These are phyloP conservation scores for Urocolius indicus DNA, from an alignment of 2,113 vertebrate species.

Conservation along the genomic window DNA sequence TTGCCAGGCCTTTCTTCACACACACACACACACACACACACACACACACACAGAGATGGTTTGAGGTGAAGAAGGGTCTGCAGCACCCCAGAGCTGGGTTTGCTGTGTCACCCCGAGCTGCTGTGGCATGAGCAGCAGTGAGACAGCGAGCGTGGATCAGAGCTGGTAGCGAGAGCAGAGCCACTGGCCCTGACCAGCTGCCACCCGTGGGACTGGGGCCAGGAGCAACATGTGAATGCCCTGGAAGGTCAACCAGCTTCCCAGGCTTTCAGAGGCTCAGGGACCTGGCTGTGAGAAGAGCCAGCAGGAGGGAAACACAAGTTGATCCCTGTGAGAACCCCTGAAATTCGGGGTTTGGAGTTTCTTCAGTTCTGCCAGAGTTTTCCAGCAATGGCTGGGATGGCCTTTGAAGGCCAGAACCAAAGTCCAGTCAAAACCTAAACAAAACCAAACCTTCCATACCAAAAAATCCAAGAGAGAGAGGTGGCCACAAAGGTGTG, in stretches of 20 bases:
- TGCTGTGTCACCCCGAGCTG: background rate
- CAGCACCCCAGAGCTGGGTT: background rate
- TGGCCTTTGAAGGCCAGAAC: background rate
- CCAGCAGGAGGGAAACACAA: background rate
- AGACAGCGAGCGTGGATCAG: accelerated
- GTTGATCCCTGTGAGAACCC: background rate
- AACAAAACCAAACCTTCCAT: background rate
- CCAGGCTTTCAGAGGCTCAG: background rate
- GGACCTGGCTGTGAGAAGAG: background rate
- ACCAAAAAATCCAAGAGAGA: background rate
- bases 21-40: too few relatives aligned
- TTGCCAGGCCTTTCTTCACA: background rate
- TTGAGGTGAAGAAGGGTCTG: background rate
- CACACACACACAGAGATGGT: background rate
- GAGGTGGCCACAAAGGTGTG: background rate
- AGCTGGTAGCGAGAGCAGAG: background rate
- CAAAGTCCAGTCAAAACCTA: background rate
- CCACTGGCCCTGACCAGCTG: background rate
- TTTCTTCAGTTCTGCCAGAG: background rate
- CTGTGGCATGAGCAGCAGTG: background rate
- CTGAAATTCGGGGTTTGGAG: background rate
- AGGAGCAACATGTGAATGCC: background rate
- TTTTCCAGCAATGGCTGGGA: background rate
- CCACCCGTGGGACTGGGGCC: background rate
- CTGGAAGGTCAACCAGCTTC: background rate